phyloP scores from a whole-genome alignment of 2,888 invertebrate species.

The Hofmannophila pseudospretella region DNA sequence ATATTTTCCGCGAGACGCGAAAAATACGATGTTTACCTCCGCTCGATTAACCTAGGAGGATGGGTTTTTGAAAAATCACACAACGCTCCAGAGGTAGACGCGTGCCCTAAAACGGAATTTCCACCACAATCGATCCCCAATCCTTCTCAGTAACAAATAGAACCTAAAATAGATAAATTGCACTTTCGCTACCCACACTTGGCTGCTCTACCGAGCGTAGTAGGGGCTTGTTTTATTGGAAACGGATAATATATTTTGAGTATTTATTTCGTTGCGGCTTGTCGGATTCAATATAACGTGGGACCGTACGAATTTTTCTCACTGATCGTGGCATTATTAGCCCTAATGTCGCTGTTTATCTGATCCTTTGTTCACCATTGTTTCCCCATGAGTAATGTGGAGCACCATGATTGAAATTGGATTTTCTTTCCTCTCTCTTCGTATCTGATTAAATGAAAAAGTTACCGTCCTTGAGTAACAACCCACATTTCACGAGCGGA shows the following conservation, averaged over 20 bases:
- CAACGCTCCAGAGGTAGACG: constrained; percentile 44
- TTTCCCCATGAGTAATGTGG: constrained; percentile 6
- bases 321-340: constrained; percentile 33
- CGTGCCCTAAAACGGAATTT: constrained; percentile 33
- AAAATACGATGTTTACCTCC: constrained; percentile 71
- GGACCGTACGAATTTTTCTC: constrained; percentile 37
- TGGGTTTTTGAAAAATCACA: constrained; percentile 63
- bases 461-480: constrained; percentile 18
- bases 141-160: constrained; percentile 22
- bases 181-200: constrained; percentile 23
- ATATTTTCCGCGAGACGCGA: constrained; percentile 62
- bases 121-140: constrained; percentile 19
- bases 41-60: constrained; percentile 69
- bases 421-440: constrained; percentile 7
- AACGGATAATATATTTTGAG: constrained; percentile 72
- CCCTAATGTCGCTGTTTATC: constrained; percentile 10
- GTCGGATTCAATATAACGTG: constrained; percentile 60
- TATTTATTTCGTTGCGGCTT: constrained; percentile 66
- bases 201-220: constrained; percentile 42
- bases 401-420: constrained; percentile 8
- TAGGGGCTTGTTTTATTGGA: constrained; percentile 70
- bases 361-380: constrained; percentile 3
- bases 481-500: constrained; percentile 15
- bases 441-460: constrained; percentile 20
- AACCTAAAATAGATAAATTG: constrained; percentile 22